Evolutionary conservation across 2,888 invertebrate genomes (phyloP), one percentile per base, ranked within the genome.

Genomic region (Merodon equestris): DNA sequence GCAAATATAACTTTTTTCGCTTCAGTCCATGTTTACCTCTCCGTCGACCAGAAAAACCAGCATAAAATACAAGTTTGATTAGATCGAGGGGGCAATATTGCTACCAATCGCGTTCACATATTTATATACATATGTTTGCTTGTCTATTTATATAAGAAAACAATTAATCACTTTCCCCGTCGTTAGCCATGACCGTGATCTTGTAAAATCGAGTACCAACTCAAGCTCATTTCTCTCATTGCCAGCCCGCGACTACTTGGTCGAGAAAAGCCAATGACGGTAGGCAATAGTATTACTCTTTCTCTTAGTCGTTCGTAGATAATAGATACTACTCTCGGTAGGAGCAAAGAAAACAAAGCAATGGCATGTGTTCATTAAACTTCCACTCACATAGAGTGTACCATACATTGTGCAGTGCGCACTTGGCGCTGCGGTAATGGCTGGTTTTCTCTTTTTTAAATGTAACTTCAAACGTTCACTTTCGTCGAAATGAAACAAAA

Each of bases 111-210:
- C 64, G 7, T n/a, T n/a, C n/a, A n/a, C n/a, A n/a, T n/a, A n/a
- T n/a, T n/a, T n/a, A n/a, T n/a, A n/a, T n/a, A n/a, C n/a, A 36
- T 36, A 36, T 36, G 56, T 68, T 50, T 63, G 42, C 44, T 51
- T 68, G 27, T 27, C 2, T 27, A 4, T 27, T 74, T 58, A 74
- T 74, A 70, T 74, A 74, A 74, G 68, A 70, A 45, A 38, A 74
- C 74, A 79, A 79, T 74, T 79, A 71, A 82, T 79, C 81, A 82
- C 81, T 82, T 82, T 81, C 82, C 67, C 81, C 81, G 77, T 82
- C 81, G 73, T 63, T 76, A 81, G 71, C 82, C 81, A 58, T 81
- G 83, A 82, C 83, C 83, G 81, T 83, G 83, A 83, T 83, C 82
- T 83, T 82, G 82, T 64, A 70, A 81, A 75, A 77, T 81, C 53